These are phyloP conservation scores for Anastrepha obliqua DNA, from an alignment of 1,140 invertebrate genomes.

Conservation along the genomic window DNA sequence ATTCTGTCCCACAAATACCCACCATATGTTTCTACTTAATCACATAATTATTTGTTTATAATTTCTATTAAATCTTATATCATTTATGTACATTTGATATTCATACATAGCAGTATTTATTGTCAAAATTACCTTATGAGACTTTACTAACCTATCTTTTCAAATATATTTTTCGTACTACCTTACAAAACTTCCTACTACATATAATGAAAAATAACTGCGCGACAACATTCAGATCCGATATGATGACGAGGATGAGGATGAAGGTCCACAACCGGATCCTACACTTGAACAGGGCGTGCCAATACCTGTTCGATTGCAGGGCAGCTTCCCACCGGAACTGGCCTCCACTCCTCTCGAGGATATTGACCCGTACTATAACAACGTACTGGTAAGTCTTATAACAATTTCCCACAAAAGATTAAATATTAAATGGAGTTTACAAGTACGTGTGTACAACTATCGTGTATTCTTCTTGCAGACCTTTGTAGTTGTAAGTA, in stretches of 20 bases:
- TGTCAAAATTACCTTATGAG: neutral
- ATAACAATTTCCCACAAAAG: neutral
- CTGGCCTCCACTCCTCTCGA: constrained; percentile 94
- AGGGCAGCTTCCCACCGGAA: constrained; percentile 92
- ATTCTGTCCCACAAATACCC: neutral
- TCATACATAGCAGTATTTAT: neutral
- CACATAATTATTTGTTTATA: neutral
- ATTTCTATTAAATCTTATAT: neutral
- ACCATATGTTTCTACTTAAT: constrained; percentile 17
- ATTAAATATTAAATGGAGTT: neutral
- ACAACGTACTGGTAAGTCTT: constrained; percentile 88
- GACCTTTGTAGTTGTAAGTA: constrained; percentile 99
- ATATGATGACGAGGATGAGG: constrained; percentile 96
- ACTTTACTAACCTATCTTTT: constrained; percentile 35
- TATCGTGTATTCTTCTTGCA: constrained; percentile 77
- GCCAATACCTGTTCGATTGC: constrained; percentile 90
- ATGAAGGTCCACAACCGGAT: constrained; percentile 95
- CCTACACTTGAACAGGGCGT: constrained; percentile 93
- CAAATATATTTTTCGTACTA: constrained; percentile 28
- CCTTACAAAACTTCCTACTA: constrained; percentile 2
- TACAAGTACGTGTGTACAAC: too few relatives aligned
- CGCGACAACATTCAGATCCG: constrained; percentile 80
- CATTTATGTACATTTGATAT: neutral
- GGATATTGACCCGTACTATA: constrained; percentile 95
- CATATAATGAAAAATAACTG: constrained; percentile 21